phyloP scores from a whole-genome alignment of 2,888 invertebrate genomes.

The Belgica antarctica region DNA sequence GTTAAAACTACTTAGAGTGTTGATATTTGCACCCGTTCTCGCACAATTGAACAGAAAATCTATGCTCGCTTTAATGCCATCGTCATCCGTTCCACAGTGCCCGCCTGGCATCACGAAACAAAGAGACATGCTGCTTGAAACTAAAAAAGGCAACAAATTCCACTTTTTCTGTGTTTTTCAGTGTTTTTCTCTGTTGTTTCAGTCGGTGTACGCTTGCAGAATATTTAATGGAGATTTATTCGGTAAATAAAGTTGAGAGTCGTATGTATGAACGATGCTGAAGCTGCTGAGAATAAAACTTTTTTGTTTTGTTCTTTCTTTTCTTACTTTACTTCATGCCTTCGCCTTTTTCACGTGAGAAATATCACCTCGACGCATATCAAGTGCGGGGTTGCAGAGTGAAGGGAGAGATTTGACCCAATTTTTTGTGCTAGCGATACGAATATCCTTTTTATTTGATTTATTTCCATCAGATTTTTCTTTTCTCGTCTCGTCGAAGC shows the following conservation, averaged over 20 bases:
- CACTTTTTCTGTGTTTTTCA: neutral
- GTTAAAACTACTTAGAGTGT: constrained; percentile 36
- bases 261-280: constrained; percentile 19
- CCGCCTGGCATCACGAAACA: neutral
- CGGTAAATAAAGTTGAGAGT: constrained; percentile 38
- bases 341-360: neutral
- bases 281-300: neutral
- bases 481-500: too few species aligned
- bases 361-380: constrained; percentile 2
- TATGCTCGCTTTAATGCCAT: constrained; percentile 14
- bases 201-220: constrained; percentile 32
- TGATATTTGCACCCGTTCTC: constrained; percentile 42
- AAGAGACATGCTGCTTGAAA: neutral
- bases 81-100: too few species aligned
- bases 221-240: constrained; percentile 44
- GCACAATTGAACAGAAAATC: constrained; percentile 43
- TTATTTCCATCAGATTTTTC: constrained; percentile 36
- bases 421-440: constrained; percentile 42
- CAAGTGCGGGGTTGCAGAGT: neutral
- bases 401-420: constrained; percentile 37
- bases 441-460: constrained; percentile 28
- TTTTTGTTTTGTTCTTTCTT: neutral
- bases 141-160: neutral
- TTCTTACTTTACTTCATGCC: constrained; percentile 3
- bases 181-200: constrained; percentile 14